Evolutionary conservation across 2,113 vertebrate genomes (phyloP), one percentile per base, ranked within the genome.

Genomic region (Silurus asotus): DNA sequence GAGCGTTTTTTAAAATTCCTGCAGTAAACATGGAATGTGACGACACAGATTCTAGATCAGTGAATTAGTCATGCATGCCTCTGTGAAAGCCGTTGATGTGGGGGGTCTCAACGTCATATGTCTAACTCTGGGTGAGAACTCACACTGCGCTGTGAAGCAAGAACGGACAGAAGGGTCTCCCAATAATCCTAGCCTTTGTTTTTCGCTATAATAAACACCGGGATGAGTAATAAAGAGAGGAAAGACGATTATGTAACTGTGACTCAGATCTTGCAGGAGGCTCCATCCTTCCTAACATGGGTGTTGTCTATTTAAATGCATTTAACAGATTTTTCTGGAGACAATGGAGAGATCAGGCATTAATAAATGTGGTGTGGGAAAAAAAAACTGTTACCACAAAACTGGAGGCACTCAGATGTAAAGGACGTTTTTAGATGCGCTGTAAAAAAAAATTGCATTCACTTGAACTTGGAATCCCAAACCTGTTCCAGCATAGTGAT

Each of bases 151-250:
- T 77, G 58, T 14, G 83, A 65, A 15, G 11, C 53, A 45, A 2
- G 10, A 55, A 51, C 19, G 61, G 75, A 69, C 51, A 28, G 11
- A 28, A 55, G 28, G 5, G 49, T 69, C 62, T 37, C 51, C n/a
- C 17, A 59, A n/a, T 25, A 19, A 79, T 74, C n/a, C 25, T 6
- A 8, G 5, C 19, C 25, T 48, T 56, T 70, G 49, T 84, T 55
- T 77, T 85, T 85, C 56, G 53, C 10, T 28, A 61, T 13, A 23
- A 48, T 78, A 78, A 70, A 80, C n/a, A 23, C 75, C 8, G 84
- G 59, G 51, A n/a, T 79, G 84, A 80, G 84, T 80, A 58, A 86
- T 69, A 59, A 80, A 20, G 25, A 80, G 53, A 65, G 75, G 28
- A 53, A 48, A 65, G 75, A 48, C 5, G 19, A 25, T 86, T 80